These are phyloP conservation scores for Andrena chrysosceles DNA, from an alignment of 2,888 invertebrate species.

Conservation along the genomic window DNA sequence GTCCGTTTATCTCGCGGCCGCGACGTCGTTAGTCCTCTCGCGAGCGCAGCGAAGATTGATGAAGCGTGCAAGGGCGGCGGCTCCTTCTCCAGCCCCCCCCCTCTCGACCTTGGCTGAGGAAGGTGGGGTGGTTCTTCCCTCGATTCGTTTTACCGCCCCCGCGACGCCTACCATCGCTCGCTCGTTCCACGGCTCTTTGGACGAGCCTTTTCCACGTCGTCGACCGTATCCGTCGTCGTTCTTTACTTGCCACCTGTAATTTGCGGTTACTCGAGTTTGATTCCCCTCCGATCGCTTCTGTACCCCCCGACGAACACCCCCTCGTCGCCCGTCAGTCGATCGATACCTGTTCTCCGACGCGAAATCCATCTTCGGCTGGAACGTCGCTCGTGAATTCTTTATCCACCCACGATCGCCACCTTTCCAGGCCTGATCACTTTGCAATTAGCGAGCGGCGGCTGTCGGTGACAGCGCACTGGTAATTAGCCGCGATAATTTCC, in stretches of 20 bases:
- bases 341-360: constrained; percentile 29
- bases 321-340: constrained; percentile 16
- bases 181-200: constrained; percentile 31
- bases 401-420: background rate
- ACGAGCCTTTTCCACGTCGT: constrained; percentile 44
- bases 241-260: constrained; percentile 58
- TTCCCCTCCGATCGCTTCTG: constrained; percentile 44
- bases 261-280: constrained; percentile 57
- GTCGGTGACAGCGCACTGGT: background rate
- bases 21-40: constrained; percentile 72
- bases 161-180: background rate
- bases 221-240: constrained; percentile 38
- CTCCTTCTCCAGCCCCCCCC: constrained; percentile 11
- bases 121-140: constrained; percentile 17
- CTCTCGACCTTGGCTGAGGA: constrained; percentile 14
- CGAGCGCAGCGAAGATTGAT: constrained; percentile 71
- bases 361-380: constrained; percentile 31
- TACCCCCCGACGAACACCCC: background rate
- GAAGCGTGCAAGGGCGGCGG: constrained; percentile 66
- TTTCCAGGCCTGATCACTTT: background rate
- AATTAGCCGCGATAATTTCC: constrained; percentile 34
- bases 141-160: constrained; percentile 27
- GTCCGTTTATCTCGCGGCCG: constrained; percentile 68
- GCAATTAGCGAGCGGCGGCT: background rate
- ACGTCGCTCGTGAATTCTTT: constrained; percentile 32